Base-by-base conservation (phyloP, 92 coral and sea anemone genomes). In the Palythoa caribaeorum region DNA sequence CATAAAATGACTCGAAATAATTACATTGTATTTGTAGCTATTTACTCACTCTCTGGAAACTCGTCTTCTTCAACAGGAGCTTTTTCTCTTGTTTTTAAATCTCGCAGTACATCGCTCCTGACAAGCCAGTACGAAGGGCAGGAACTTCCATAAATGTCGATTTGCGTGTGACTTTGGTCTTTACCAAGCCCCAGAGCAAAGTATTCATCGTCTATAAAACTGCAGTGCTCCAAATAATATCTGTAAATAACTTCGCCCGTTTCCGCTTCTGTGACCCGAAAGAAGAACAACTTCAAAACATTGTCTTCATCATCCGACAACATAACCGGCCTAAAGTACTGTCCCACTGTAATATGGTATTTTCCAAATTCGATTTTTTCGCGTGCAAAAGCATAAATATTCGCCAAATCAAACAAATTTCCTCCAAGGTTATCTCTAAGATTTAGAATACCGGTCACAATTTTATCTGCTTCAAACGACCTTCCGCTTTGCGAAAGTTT, bases 51-150 rank as follows among this genome's bases (percentile, higher is more conserved):
- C 59, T 77, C 48, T 12, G 63, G 69, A 28, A 52, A 52, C 37
- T 3, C 53, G 28, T 5, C 17, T 54, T 77, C 47, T 77, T 36
- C 68, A n/a, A 4, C 11, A 38, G 54, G 44, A 35, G 50, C 66
- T 19, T 65, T 9, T 81, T 81, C 86, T 40, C 86, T 66, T 14
- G 62, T 81, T 81, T 28, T 81, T 19, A 81, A 81, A 48, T 81
- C 86, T 69, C 76, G 59, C 19, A 81, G 39, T 9, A 81, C 86
- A 48, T 52, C 50, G 6, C 21, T 57, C 71, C 60, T 81, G 35
- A 93, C 86, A 78, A 78, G 90, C 98, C 98, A 94, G 15, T 94
- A 94, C 3, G 98, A 88, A 1, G 98, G 98, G 59, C 98, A 94
- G 12, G 87, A 87, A 77, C 84, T 88, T 35, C 98, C 98, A 47